Evolutionary conservation across 35 echinoderm and acorn worm species (phyloP).

Genomic region (Nesometra sesokonis): DNA sequence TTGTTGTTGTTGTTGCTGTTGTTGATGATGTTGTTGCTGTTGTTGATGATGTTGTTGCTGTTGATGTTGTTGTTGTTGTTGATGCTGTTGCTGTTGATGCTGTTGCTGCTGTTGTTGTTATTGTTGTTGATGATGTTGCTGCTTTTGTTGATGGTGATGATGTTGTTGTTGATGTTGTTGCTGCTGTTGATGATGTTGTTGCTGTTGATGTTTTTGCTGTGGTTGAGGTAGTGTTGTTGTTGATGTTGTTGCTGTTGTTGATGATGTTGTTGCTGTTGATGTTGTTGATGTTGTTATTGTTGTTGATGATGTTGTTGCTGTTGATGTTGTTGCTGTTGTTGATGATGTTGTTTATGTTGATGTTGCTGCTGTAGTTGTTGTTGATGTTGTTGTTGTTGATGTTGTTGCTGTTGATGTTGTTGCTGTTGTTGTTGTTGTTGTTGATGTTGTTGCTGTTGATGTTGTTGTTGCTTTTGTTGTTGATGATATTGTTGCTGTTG

Average conservation of each 20-base stretch:
- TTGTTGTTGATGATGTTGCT: too few species aligned
- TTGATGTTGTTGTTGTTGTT: too few species aligned
- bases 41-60: too few species aligned
- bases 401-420: not conserved
- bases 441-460: not conserved
- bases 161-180: too few species aligned
- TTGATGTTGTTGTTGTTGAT: not conserved
- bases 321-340: not conserved
- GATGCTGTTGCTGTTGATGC: too few species aligned
- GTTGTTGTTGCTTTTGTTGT: too few species aligned
- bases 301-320: not conserved
- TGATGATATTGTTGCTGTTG: not conserved
- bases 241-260: conserved; percentile 4
- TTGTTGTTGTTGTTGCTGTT: too few species aligned
- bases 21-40: too few species aligned
- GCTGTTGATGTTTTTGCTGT: too few species aligned
- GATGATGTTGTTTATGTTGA: not conserved
- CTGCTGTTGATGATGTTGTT: conserved; percentile 2
- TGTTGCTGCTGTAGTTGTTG: not conserved
- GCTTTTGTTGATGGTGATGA: too few species aligned
- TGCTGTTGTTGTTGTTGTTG: not conserved
- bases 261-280: not conserved
- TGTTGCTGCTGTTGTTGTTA: too few species aligned
- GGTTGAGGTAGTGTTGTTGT: too few species aligned
- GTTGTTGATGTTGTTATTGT: not conserved